Percentiles rank a stretch among this genome's conserved stretches.
Evolutionary conservation across 2,888 invertebrate species (phyloP).

Genomic region (Drosophila maculinotata): DNA sequence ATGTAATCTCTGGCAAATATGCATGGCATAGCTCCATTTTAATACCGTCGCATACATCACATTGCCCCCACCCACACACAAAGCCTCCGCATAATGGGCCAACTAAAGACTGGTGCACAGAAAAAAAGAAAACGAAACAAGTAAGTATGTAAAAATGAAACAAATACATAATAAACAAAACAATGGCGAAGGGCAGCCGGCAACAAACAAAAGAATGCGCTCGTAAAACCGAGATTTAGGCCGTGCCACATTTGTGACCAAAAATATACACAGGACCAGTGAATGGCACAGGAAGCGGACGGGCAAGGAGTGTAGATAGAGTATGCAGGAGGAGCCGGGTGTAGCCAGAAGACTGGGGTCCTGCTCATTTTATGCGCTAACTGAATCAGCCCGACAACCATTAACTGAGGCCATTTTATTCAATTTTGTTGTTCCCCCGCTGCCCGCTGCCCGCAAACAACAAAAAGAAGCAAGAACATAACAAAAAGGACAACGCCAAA

Average conservation of each 20-base stretch:
- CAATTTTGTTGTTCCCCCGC: conserved; percentile 65
- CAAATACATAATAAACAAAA: conserved; percentile 79
- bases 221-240: conserved; percentile 80
- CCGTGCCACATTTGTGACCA: conserved; percentile 79
- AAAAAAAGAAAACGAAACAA: conserved; percentile 37
- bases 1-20: conserved; percentile 26
- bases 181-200: conserved; percentile 66
- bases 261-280: conserved; percentile 45
- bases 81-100: conserved; percentile 58
- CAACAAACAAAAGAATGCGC: conserved; percentile 70
- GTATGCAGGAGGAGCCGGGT: not conserved
- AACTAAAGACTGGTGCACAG: conserved; percentile 64
- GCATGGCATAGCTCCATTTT: conserved; percentile 41
- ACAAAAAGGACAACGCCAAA: conserved; percentile 46
- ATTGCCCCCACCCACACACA: conserved; percentile 16
- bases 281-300: conserved; percentile 41
- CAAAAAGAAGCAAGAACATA: conserved; percentile 25
- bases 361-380: conserved; percentile 79
- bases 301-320: conserved; percentile 16
- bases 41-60: conserved; percentile 56
- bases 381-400: conserved; percentile 80
- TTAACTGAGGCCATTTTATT: conserved; percentile 81
- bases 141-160: conserved; percentile 77
- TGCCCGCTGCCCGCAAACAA: conserved; percentile 3
- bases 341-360: conserved; percentile 35